Conservation (phyloP, 2,113 vertebrate species). For the Poicephalus meyeri region DNA sequence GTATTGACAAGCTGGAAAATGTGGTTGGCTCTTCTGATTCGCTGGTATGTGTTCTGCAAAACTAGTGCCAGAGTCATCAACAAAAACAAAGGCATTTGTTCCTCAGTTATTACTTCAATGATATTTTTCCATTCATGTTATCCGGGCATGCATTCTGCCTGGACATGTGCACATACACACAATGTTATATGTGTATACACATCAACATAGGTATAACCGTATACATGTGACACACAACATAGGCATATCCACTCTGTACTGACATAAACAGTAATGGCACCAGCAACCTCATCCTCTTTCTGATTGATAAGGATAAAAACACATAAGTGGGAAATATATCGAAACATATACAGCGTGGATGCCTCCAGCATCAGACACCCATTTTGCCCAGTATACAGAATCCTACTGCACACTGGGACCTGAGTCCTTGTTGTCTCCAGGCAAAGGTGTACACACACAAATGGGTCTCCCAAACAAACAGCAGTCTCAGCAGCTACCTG, state of each 20-base stretch:
- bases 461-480: neutral
- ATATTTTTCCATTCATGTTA: neutral
- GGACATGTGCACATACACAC: neutral
- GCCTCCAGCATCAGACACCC: neutral
- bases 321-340: accelerated
- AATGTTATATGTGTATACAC: neutral
- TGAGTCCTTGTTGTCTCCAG: neutral
- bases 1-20: neutral
- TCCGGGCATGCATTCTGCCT: neutral
- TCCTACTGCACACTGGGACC: neutral
- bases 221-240: neutral
- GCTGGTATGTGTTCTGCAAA: neutral
- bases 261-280: neutral
- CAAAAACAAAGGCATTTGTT: neutral
- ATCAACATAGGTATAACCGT: neutral
- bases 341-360: neutral
- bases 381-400: neutral
- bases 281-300: neutral
- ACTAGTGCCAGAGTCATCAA: neutral
- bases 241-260: neutral
- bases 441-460: neutral
- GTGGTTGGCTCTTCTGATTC: neutral
- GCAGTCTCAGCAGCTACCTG: neutral
- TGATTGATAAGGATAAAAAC: neutral
- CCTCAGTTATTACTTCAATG: neutral